phyloP scores from a whole-genome alignment of 1,140 invertebrate genomes.

The Samia ricini region DNA sequence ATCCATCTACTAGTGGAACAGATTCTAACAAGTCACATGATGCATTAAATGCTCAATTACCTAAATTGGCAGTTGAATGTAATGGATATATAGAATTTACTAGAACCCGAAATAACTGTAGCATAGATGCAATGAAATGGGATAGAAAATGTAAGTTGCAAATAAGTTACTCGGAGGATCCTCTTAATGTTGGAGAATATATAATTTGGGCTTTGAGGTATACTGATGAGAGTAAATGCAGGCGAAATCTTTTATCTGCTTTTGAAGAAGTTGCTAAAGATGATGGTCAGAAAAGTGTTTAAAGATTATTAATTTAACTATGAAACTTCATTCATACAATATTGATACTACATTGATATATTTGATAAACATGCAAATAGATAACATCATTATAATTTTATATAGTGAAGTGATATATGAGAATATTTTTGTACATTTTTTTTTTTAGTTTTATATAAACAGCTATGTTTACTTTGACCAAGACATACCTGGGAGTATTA shows the following conservation, averaged over 20 bases:
- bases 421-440: conserved; percentile 26
- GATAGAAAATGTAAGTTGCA: conserved; percentile 78
- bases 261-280: conserved; percentile 67
- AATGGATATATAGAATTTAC: conserved; percentile 77
- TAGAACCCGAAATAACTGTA: conserved; percentile 70
- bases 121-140: conserved; percentile 75
- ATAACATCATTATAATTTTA: conserved; percentile 1
- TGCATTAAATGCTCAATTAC: conserved; percentile 54
- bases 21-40: conserved; percentile 57
- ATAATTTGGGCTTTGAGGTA: conserved; percentile 79
- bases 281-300: conserved; percentile 30
- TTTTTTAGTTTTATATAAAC: conserved; percentile 28
- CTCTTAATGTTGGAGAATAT: conserved; percentile 74
- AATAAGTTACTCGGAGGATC: conserved; percentile 75
- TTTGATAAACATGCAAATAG: neutral
- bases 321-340: conserved; percentile 4
- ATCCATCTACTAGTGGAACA: conserved; percentile 66
- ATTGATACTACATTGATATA: conserved; percentile 1
- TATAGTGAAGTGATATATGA: conserved; percentile 29
- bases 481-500: conserved; percentile 23
- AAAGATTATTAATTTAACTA: conserved; percentile 4
- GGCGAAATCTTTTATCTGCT: conserved; percentile 76
- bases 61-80: conserved; percentile 61
- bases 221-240: conserved; percentile 78
- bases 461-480: conserved; percentile 26